Base-by-base conservation (phyloP, 2,113 vertebrate species). In the Scortum barcoo region DNA sequence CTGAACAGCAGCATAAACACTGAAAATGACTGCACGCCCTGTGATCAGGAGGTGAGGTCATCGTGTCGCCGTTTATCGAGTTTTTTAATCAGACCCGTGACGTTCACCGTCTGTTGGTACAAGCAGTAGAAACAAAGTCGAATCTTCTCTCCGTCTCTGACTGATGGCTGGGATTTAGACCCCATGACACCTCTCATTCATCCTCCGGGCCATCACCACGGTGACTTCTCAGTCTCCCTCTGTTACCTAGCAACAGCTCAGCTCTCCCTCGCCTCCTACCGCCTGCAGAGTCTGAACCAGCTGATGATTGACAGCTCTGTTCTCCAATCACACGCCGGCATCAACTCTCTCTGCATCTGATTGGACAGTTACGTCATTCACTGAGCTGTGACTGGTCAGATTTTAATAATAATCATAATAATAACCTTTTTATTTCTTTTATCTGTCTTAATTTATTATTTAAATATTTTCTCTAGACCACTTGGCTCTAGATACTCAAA, bases 181-280 rank as follows among this genome's bases (percentile, higher is more conserved):
- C 22, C 19, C n/a, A 0, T 28, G 22, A 51, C 40, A 38, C 54
- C 51, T 38, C 58, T 65, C 46, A 17, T 60, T 63, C 60, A 38
- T 50, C 60, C 56, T 36, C 7, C 12, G 6, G 1, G 13, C 30
- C 2, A 36, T 86, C 42, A 14, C 72, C 76, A 79, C 3, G 67
- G 66, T 1, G 17, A 83, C 78, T 61, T 36, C 58, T 14, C 54
- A 0, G 2, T 80, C 73, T 79, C 30, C 60, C 30, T 63, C 82
- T 80, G 88, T 86, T 84, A 46, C 90, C 72, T 82, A 87, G 90
- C 83, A 89, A 90, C 90, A 72, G 60, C 51, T 69, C 57, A 67
- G 24, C 38, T 16, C n/a, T 42, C 33, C 40, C 44, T 16, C 17
- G 36, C 7, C 4, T 20, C 42, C 36, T 0, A 3, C 38, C 19